These are phyloP conservation scores for Capra hircus DNA, from an alignment of 2,113 vertebrate genomes.

Conservation along the genomic window DNA sequence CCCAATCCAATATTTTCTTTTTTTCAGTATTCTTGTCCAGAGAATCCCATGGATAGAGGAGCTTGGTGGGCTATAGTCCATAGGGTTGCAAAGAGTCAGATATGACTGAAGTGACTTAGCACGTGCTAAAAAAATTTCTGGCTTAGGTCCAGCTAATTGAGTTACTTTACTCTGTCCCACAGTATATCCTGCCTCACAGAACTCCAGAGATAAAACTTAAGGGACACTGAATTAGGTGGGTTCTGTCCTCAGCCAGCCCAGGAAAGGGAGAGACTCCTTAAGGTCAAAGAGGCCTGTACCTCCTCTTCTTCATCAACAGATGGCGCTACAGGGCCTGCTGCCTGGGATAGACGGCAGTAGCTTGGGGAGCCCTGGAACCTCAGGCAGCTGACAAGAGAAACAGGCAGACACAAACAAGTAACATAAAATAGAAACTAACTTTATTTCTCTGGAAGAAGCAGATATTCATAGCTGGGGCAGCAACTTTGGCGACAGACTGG, in stretches of 20 bases:
- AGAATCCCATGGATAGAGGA: neutral
- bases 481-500: constrained; percentile 46
- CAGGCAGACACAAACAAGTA: neutral
- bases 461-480: constrained; percentile 23
- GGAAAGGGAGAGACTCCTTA: neutral
- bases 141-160: neutral
- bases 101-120: neutral
- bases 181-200: neutral
- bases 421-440: constrained; percentile 74
- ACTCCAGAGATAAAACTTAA: neutral
- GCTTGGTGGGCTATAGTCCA: neutral
- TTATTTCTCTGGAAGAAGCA: constrained; percentile 75
- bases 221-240: neutral
- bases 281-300: neutral
- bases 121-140: neutral
- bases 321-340: neutral
- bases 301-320: neutral
- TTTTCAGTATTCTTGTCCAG: neutral
- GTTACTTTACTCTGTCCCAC: neutral
- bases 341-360: too few relatives aligned
- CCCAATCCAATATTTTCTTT: neutral
- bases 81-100: neutral
- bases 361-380: neutral
- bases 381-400: neutral
- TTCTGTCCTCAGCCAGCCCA: neutral